Evolutionary conservation across 2,888 invertebrate species (phyloP), one percentile per base, ranked within the genome.

Genomic region (Gari tellinella): DNA sequence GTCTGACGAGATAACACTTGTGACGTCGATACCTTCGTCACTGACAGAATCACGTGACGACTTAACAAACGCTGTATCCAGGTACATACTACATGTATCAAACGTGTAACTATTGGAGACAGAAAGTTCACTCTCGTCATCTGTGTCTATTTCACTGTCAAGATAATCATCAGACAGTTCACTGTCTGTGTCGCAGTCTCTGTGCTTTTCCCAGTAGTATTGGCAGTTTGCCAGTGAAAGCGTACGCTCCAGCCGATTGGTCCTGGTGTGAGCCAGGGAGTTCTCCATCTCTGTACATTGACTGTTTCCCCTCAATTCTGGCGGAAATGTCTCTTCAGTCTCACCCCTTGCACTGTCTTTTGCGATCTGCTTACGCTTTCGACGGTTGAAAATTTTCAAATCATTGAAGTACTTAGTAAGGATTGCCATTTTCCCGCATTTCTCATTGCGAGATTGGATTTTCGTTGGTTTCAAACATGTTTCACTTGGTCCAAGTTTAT

Each of bases 11-110:
- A 43, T 45, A 12, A 64, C 53, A 58, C 70, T 70, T 25, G 64
- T 64, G 40, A 70, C 64, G 23, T 70, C 70, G 53, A 70, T 70
- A 46, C 70, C 70, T 64, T 70, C 70, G 48, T 70, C 70, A 63
- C 63, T 60, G 23, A 64, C 70, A 7, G 64, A 64, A 31, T 65
- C 55, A 49, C 37, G 40, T 26, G 49, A 53, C 17, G 56, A 52
- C 23, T 63, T 64, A 2, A 70, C 40, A 40, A 70, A 70, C 37
- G 70, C 70, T 38, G 51, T 53, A 40, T 70, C 60, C 19, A 70
- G 23, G 15, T 43, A 1, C n/a, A 19, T 25, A 25, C 10, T 26
- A 23, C 8, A 12, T 3, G 37, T 12, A 21, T 31, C 51, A 48
- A 15, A 10, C 2, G 55, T 55, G 23, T 3, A 46, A 14, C 26